A percentile compares a stretch with the other conserved stretches of the same genome.
Evolutionary conservation across 2,888 invertebrate species (phyloP).

Genomic region (Lithophane semibrunnea): DNA sequence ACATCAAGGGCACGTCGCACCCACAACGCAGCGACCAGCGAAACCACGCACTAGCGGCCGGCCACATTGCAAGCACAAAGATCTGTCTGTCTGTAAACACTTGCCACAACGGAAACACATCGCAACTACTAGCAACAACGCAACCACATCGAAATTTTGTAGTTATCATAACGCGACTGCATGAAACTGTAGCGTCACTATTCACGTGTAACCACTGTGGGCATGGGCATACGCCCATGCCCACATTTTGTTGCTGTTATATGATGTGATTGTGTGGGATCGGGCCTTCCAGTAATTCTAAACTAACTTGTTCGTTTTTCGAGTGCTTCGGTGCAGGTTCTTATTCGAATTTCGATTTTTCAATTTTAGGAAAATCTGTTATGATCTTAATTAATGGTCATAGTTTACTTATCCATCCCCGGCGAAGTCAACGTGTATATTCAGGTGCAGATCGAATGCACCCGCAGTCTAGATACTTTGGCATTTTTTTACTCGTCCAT

Average conservation of each 20-base stretch:
- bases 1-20: background rate
- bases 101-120: background rate
- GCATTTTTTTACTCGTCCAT: background rate
- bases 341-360: background rate
- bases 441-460: background rate
- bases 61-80: no score
- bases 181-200: background rate
- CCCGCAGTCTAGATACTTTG: background rate
- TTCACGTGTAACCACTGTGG: background rate
- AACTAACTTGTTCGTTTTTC: background rate
- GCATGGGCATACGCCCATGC: no score
- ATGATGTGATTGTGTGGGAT: background rate
- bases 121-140: background rate
- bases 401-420: background rate
- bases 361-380: no score
- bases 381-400: background rate
- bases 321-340: background rate
- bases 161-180: background rate
- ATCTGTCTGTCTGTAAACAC: background rate
- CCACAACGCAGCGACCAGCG: background rate
- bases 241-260: background rate
- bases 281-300: background rate
- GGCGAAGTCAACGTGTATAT: background rate
- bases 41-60: no score
- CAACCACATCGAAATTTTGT: no score